phyloP scores from a whole-genome alignment of 2,113 vertebrate genomes.

The Dunckerocampus dactyliophorus region DNA sequence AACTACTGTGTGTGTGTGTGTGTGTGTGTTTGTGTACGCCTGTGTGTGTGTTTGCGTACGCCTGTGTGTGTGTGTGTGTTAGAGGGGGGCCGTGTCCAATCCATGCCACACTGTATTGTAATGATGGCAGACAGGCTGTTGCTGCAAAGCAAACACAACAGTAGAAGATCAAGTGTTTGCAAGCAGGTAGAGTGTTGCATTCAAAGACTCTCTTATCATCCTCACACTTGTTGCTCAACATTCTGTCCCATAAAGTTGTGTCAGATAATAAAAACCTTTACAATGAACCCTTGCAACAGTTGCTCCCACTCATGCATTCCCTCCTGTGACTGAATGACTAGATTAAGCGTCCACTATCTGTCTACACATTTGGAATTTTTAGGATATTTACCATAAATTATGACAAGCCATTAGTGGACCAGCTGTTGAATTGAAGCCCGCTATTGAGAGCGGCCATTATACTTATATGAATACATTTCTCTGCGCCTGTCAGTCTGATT shows the following conservation, averaged over 20 bases:
- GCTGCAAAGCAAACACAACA: conserved; percentile 46
- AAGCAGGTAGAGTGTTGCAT: conserved; percentile 9
- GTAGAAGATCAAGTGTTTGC: conserved; percentile 18
- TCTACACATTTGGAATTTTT: conserved; percentile 55
- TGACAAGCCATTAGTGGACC: conserved; percentile 56
- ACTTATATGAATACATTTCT: conserved; percentile 67
- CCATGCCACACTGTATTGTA: conserved; percentile 64
- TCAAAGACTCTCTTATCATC: conserved; percentile 16
- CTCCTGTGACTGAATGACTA: conserved; percentile 42
- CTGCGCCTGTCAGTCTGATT: conserved; percentile 59
- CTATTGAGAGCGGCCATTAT: conserved; percentile 61
- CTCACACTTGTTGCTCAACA: conserved; percentile 22
- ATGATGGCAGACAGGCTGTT: conserved; percentile 29
- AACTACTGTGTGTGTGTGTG: conserved; percentile 37
- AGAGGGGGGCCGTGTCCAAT: conserved; percentile 42
- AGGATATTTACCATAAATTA: conserved; percentile 62
- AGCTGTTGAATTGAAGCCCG: conserved; percentile 52
- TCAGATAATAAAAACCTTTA: conserved; percentile 44
- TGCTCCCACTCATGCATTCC: conserved; percentile 56
- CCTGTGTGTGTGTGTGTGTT: conserved; percentile 11
- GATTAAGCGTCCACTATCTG: conserved; percentile 37
- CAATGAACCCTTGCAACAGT: conserved; percentile 36
- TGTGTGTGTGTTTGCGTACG: conserved; percentile 27
- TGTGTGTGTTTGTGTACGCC: conserved; percentile 17
- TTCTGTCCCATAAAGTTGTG: conserved; percentile 42